Base-by-base conservation (phyloP, 2,888 invertebrate species). In the Meghimatium bilineatum region DNA sequence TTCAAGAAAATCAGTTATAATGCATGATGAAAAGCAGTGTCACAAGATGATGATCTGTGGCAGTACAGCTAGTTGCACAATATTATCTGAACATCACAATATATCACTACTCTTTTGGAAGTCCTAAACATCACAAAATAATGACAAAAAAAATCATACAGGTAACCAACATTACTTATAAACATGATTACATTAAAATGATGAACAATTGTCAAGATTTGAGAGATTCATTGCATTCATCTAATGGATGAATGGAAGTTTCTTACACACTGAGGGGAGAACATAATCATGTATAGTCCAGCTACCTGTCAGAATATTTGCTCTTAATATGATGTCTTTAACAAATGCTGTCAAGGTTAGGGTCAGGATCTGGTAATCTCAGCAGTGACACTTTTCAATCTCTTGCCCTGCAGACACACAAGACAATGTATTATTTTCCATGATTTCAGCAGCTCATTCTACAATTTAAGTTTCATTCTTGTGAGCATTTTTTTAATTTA, bases 351-450 rank as follows among this genome's bases (percentile, higher is more conserved):
- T 63, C 26, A n/a, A 34, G 77, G 77, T 38, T 17, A 38, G 67
- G 67, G 79, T 79, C 79, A 79, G 67, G 79, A 79, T 44, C 81
- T 83, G 44, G 77, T 81, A 36, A 69, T 78, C 20, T 69, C 84
- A 49, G 72, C 69, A 60, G 77, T 60, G 49, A 74, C 14, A 56
- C 52, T 71, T 60, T 82, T 86, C 63, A 83, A 36, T 60, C 78
- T 82, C 74, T 86, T 86, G 76, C 82, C 83, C 85, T 86, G 82
- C 38, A n/a, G 36, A 74, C 5, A 34, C 26, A 32, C 60, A 29
- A 20, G 17, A 56, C 29, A 63, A 14, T 56, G 56, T 56, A 56
- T 56, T 56, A 12, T 56, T 56, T 23, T 17, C 17, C n/a, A n/a
- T n/a, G n/a, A 44, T 44, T 5, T 44, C 6, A 44, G 5, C 6